Evolutionary conservation across 2,113 vertebrate species (phyloP).

Genomic region (Strix uralensis): DNA sequence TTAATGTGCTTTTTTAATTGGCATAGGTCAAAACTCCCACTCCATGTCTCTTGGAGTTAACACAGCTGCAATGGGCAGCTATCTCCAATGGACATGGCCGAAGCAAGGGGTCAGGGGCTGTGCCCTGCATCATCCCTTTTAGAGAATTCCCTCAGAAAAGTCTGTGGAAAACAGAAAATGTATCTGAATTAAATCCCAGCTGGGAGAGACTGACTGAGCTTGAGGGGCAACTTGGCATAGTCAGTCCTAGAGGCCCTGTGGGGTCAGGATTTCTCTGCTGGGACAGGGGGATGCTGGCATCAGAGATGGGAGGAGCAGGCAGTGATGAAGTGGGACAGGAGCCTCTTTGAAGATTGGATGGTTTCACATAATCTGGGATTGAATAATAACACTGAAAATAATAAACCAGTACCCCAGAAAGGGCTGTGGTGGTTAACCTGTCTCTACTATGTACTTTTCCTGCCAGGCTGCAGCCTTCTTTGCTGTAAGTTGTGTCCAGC

Average conservation of each 20-base stretch:
- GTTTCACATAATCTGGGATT: neutral
- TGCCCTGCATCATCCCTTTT: neutral
- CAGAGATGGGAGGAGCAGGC: neutral
- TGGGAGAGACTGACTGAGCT: neutral
- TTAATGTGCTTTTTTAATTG: neutral
- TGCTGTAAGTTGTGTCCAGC: neutral
- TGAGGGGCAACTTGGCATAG: neutral
- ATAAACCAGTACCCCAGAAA: neutral
- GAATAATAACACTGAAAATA: neutral
- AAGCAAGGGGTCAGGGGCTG: neutral
- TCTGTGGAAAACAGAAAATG: neutral
- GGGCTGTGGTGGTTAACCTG: neutral
- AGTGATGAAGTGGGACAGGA: neutral
- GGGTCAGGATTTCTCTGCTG: neutral
- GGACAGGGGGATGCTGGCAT: neutral
- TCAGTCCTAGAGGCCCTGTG: neutral
- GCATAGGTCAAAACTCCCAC: neutral
- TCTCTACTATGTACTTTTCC: neutral
- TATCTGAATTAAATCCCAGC: neutral
- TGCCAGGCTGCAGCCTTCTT: neutral
- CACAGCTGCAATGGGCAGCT: neutral
- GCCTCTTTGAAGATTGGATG: neutral
- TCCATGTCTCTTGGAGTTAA: neutral
- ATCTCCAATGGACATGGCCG: neutral
- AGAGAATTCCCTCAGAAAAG: neutral